Evolutionary conservation across 2,797 vertebrate species (phyloP).

Genomic region (Nyctibius grandis): DNA sequence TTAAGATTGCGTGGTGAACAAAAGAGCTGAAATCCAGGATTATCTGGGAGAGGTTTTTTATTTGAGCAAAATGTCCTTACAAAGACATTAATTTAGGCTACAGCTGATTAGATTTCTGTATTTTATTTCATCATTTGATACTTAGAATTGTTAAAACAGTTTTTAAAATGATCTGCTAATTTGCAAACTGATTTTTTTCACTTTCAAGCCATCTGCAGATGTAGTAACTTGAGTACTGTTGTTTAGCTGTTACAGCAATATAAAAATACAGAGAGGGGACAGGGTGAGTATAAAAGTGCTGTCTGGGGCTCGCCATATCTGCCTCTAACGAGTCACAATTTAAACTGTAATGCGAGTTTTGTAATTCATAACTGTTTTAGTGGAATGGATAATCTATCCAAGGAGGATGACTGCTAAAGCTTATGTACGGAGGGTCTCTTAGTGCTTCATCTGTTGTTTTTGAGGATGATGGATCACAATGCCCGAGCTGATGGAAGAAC

Average conservation of each 20-base stretch:
- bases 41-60: not conserved
- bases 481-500: rapidly evolving
- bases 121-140: not conserved
- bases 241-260: not conserved
- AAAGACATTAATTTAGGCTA: not conserved
- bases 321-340: not conserved
- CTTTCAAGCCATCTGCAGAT: not conserved
- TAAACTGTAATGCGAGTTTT: not conserved
- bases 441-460: not conserved
- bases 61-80: not conserved
- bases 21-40: not conserved
- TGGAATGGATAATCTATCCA: not conserved
- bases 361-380: not conserved
- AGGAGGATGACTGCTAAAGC: not conserved
- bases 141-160: not conserved
- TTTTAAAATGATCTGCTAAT: not conserved
- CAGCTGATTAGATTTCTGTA: not conserved
- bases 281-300: not conserved
- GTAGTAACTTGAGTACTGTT: not conserved
- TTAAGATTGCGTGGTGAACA: not conserved
- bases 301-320: rapidly evolving
- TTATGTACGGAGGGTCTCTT: rapidly evolving
- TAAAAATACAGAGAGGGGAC: not conserved
- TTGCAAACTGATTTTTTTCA: not conserved
- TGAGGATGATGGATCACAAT: rapidly evolving